Evolutionary conservation across 2,888 invertebrate genomes (phyloP).

Genomic region (Sesia bembeciformis): DNA sequence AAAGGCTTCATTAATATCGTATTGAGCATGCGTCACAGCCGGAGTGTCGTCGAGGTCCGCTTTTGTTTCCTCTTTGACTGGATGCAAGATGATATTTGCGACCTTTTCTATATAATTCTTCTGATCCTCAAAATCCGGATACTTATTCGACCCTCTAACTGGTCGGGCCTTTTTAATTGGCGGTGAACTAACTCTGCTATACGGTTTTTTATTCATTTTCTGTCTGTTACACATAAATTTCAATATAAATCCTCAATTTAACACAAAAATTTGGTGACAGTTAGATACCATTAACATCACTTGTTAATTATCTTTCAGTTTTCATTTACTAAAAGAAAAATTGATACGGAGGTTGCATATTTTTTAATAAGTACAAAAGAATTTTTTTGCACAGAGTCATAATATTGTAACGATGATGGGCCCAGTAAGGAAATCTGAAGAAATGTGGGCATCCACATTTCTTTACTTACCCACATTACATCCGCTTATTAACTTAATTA

Average conservation of each 20-base stretch:
- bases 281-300: background rate
- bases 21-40: slow-evolving; percentile 13
- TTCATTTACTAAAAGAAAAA: too few relatives aligned
- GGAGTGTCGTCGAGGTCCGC: slow-evolving; percentile 22
- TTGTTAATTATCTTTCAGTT: too few relatives aligned
- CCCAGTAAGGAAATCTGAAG: too few relatives aligned
- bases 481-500: too few relatives aligned
- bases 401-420: too few relatives aligned
- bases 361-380: too few relatives aligned
- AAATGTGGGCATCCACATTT: too few relatives aligned
- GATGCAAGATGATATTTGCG: slow-evolving; percentile 9
- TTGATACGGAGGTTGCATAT: too few relatives aligned
- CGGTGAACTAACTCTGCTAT: background rate
- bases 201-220: background rate
- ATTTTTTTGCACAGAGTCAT: too few relatives aligned
- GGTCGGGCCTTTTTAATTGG: background rate
- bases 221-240: background rate
- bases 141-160: background rate
- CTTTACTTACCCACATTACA: too few relatives aligned
- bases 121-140: background rate
- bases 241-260: background rate
- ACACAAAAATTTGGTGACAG: background rate
- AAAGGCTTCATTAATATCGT: slow-evolving; percentile 23
- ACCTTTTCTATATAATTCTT: background rate
- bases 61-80: slow-evolving; percentile 30